Conservation (phyloP, 2,797 vertebrate genomes). For the Enteromius radiatus region DNA sequence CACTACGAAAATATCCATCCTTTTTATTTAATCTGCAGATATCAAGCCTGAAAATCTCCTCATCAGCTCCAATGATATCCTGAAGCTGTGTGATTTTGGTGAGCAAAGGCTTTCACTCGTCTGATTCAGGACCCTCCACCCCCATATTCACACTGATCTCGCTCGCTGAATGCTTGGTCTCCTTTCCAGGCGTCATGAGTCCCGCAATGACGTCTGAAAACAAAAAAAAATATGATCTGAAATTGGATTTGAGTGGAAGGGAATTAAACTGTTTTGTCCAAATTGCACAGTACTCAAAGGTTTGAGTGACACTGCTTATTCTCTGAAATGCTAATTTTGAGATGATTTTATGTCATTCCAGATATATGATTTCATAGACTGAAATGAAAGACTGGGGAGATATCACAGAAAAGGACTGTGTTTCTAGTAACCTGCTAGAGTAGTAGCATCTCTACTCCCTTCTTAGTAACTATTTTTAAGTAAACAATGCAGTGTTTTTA, state of each 20-base stretch:
- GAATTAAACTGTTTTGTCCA: conserved; percentile 1
- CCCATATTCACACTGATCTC: conserved; percentile 44
- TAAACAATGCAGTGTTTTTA: not conserved
- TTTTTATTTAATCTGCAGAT: conserved; percentile 76
- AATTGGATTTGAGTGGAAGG: conserved; percentile 4
- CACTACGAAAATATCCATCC: not conserved
- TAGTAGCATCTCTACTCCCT: not conserved
- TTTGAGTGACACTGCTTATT: not conserved
- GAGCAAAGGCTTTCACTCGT: conserved; percentile 67
- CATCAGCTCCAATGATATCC: conserved; percentile 94
- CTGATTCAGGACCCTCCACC: conserved; percentile 35
- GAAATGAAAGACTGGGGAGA: not conserved
- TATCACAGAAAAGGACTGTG: not conserved
- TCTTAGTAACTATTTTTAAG: not conserved
- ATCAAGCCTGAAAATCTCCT: conserved; percentile 99
- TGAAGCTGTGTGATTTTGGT: conserved; percentile 98
- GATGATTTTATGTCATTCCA: conserved; percentile 4
- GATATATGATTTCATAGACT: not conserved
- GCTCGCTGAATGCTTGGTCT: conserved; percentile 33
- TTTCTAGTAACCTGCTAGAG: not conserved
- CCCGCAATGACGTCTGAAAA: conserved; percentile 20
- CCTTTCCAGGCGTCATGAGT: conserved; percentile 28
- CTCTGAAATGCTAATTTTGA: conserved; percentile 8
- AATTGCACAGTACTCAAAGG: not conserved
- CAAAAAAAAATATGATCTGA: not conserved